Percentiles rank a stretch among this genome's conserved stretches.
Evolutionary conservation across 2,797 vertebrate species (phyloP).

Genomic region (Macropodus opercularis): DNA sequence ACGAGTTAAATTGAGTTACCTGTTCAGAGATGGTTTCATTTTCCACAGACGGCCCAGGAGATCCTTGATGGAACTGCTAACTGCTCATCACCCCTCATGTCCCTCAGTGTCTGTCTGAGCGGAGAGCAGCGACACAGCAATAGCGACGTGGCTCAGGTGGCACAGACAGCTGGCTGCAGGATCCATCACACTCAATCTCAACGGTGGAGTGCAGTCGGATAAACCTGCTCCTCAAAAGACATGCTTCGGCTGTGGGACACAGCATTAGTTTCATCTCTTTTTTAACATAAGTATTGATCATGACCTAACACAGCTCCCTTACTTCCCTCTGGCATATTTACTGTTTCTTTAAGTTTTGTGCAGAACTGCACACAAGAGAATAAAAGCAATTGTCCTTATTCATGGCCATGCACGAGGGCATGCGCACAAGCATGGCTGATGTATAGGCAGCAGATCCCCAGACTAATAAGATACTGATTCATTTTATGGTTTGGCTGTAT

Average conservation of each 20-base stretch:
- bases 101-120: constrained; percentile 65
- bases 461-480: constrained; percentile 52
- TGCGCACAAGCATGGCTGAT: constrained; percentile 21
- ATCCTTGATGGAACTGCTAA: constrained; percentile 79
- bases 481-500: constrained; percentile 47
- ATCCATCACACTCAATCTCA: constrained; percentile 52
- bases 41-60: constrained; percentile 75
- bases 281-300: neutral
- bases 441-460: constrained; percentile 16
- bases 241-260: constrained; percentile 6
- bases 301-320: constrained; percentile 6
- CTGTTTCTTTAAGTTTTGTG: constrained; percentile 10
- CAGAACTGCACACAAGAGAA: constrained; percentile 2
- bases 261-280: constrained; percentile 7
- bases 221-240: constrained; percentile 24
- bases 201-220: constrained; percentile 34
- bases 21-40: constrained; percentile 81
- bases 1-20: constrained; percentile 82
- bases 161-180: constrained; percentile 49
- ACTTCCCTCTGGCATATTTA: neutral
- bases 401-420: constrained; percentile 4
- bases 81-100: constrained; percentile 73
- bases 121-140: constrained; percentile 33
- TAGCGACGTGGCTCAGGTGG: constrained; percentile 53
- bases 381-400: constrained; percentile 8